Evolutionary conservation across 2,797 vertebrate species (phyloP).

Genomic region (Okamejei kenojei): DNA sequence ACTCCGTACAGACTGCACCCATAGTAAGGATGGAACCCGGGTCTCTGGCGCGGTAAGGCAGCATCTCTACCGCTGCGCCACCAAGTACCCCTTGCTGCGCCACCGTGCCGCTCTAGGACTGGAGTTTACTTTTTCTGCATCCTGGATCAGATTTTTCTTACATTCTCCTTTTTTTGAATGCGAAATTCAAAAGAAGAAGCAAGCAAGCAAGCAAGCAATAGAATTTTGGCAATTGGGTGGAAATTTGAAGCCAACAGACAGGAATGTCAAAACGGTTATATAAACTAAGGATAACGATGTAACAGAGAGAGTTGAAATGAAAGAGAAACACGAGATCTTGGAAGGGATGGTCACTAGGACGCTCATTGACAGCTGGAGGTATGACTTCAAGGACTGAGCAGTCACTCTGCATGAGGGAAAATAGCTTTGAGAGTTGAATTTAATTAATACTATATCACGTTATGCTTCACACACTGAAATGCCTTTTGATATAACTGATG

Average conservation of each 20-base stretch:
- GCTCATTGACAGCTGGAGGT: background rate
- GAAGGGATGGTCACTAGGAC: background rate
- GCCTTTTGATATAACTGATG: background rate
- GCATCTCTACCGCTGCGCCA: no score
- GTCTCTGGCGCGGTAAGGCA: no score
- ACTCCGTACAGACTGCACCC: no score
- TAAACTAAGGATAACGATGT: constrained; percentile 8
- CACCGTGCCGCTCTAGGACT: no score
- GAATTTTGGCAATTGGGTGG: background rate
- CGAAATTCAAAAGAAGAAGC: background rate
- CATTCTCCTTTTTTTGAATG: background rate
- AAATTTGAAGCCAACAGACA: background rate
- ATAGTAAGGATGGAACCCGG: no score
- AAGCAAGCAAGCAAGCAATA: background rate
- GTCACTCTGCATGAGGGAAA: background rate
- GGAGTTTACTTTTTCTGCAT: background rate
- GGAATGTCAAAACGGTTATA: background rate
- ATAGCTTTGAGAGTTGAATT: background rate
- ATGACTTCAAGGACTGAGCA: background rate
- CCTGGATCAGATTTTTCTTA: background rate
- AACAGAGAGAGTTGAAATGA: background rate
- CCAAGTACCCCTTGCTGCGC: no score
- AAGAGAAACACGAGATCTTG: background rate
- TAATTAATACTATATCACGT: background rate
- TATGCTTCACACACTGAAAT: background rate